Evolutionary conservation across 2,797 vertebrate genomes (phyloP).

Genomic region (Antrozous pallidus): DNA sequence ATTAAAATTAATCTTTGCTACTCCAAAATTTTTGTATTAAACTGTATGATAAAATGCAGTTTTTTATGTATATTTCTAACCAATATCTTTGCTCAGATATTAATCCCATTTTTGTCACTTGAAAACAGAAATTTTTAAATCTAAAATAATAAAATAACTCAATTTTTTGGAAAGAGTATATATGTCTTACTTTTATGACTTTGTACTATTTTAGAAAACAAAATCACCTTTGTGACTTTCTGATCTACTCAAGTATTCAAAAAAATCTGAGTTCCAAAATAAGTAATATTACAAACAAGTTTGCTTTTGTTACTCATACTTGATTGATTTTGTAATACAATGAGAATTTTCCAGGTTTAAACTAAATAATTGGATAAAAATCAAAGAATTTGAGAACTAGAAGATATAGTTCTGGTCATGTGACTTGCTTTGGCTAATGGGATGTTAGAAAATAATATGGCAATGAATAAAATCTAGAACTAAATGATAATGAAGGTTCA

Average conservation of each 20-base stretch:
- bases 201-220: neutral
- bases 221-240: constrained; percentile 14
- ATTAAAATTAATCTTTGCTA: neutral
- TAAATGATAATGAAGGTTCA: neutral
- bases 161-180: neutral
- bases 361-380: constrained; percentile 24
- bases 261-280: constrained; percentile 35
- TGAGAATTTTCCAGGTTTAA: neutral
- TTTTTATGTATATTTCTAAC: neutral
- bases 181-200: neutral
- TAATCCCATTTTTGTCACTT: neutral
- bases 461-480: neutral
- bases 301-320: constrained; percentile 19
- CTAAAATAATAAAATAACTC: neutral
- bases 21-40: neutral
- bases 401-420: neutral
- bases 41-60: neutral
- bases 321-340: constrained; percentile 36
- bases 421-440: neutral
- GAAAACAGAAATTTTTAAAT: neutral
- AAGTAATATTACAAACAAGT: neutral
- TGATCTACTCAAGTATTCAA: too few species aligned
- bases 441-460: neutral
- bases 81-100: neutral
- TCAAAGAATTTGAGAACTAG: neutral